phyloP scores from a whole-genome alignment of 2,113 vertebrate genomes.

The Aspidoscelis tigris region DNA sequence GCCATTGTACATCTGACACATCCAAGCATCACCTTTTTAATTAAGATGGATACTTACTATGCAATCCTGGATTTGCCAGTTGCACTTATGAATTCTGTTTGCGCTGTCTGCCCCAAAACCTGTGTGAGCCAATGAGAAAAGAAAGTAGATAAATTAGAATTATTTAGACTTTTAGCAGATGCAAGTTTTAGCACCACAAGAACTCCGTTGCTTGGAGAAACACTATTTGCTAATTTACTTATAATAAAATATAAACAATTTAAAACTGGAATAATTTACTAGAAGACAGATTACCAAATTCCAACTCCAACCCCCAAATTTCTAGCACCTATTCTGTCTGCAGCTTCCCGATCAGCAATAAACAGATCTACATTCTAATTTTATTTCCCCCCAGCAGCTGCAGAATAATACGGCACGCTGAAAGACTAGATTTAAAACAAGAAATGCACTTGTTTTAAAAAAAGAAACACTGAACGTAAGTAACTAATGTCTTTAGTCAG shows the following conservation, averaged over 20 bases:
- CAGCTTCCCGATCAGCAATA: not conserved
- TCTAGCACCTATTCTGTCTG: not conserved
- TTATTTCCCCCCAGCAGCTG: conserved; percentile 10
- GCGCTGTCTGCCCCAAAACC: no score
- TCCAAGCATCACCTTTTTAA: no score
- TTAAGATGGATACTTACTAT: no score
- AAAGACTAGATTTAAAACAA: conserved; percentile 6
- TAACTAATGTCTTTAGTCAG: not conserved
- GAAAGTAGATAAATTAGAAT: no score
- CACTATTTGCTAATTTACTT: not conserved
- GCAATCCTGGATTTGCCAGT: no score
- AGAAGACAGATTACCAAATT: not conserved
- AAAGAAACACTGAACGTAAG: not conserved
- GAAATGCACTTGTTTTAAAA: not conserved
- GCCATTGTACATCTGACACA: no score
- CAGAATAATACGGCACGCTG: not conserved
- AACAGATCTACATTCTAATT: not conserved
- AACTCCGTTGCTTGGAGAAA: no score
- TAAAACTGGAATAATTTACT: not conserved
- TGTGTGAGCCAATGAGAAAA: no score
- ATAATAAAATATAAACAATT: not conserved
- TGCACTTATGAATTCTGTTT: no score
- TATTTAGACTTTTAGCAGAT: no score
- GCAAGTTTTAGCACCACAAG: no score
- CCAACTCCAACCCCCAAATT: not conserved